Evolutionary conservation across 30 jellyfish, hydroid and myxozoan species (phyloP), one percentile per base, ranked within the genome.

Genomic region (Chrysaora quinquecirrha): DNA sequence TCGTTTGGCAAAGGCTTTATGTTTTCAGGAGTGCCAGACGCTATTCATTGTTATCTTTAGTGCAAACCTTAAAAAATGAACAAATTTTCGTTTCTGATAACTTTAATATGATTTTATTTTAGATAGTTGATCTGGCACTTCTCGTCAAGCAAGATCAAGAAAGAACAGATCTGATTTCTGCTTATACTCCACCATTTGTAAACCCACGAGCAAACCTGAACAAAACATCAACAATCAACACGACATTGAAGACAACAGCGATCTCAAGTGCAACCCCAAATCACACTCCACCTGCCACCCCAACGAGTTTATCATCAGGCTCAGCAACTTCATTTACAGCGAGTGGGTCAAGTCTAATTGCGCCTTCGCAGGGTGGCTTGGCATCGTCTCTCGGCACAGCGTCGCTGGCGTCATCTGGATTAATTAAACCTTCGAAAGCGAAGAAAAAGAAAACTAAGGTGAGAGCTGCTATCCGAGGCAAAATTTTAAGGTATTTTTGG

Each of bases 361-460:
- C 99, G 22, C 99, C 99, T 30, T 87, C 89, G 54, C 97, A 88
- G 35, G 99, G 99, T 58, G 97, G 99, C 16, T 83, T 95, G 43
- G 99, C 99, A 18, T 95, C 97, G 29, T 95, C 99, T 0, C 78
- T 95, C 21, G 99, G 99, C 0, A 95, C 97, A 29, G 99, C 99
- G 16, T 95, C 97, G 7, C 80, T 95, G 56, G 97, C 99, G 27
- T 95, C 97, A 4, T 93, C 98, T 16, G 96, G 97, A 14, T 48
- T 88, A 46, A 78, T 89, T 20, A 95, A 95, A 64, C 95, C 93
- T 1, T 95, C 95, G 63, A 95, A 88, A 75, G 63, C 96, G 31
- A 95, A 95, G 95, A 95, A 95, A 82, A 95, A 95, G 89, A 88
- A 78, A 79, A 78, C 91, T 19, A 95, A 95, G 99, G 99, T 95